Percentiles rank a stretch among this genome's conserved stretches.
Evolutionary conservation across 2,797 vertebrate genomes (phyloP).

Genomic region (Benthosema pterotum): DNA sequence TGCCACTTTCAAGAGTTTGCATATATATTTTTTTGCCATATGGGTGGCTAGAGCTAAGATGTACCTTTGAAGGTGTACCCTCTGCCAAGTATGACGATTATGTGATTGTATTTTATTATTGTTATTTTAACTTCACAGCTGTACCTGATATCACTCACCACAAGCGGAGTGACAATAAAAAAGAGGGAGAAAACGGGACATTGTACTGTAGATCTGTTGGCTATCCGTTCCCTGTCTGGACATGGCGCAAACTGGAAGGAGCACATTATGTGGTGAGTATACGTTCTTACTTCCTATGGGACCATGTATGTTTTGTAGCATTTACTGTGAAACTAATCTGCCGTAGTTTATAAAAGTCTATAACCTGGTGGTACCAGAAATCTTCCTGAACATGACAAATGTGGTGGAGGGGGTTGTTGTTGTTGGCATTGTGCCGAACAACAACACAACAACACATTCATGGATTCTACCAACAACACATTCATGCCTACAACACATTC

Average conservation of each 20-base stretch:
- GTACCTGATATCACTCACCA: constrained; percentile 90
- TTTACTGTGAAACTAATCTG: too few relatives aligned
- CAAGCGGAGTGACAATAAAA: constrained; percentile 97
- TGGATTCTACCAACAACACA: too few relatives aligned
- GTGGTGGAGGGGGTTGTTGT: too few relatives aligned
- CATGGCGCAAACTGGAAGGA: constrained; percentile 88
- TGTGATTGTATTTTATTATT: constrained; percentile 20
- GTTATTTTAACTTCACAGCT: constrained; percentile 76
- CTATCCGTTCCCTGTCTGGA: constrained; percentile 93
- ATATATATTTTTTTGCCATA: too few relatives aligned
- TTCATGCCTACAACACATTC: too few relatives aligned
- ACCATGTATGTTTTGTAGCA: background rate
- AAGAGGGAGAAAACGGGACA: constrained; percentile 91
- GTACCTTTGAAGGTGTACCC: constrained; percentile 26
- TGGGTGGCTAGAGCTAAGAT: constrained; percentile 44
- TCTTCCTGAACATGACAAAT: too few relatives aligned
- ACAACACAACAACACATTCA: too few relatives aligned
- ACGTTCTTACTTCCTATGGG: background rate
- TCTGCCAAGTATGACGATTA: constrained; percentile 40
- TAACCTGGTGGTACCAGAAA: too few relatives aligned
- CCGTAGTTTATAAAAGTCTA: too few relatives aligned
- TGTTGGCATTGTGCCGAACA: too few relatives aligned
- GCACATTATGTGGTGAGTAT: constrained; percentile 80
- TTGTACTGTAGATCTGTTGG: constrained; percentile 97
- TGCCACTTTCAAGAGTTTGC: too few relatives aligned